phyloP scores from a whole-genome alignment of 2,888 invertebrate species.

The Eilema sororculum region DNA sequence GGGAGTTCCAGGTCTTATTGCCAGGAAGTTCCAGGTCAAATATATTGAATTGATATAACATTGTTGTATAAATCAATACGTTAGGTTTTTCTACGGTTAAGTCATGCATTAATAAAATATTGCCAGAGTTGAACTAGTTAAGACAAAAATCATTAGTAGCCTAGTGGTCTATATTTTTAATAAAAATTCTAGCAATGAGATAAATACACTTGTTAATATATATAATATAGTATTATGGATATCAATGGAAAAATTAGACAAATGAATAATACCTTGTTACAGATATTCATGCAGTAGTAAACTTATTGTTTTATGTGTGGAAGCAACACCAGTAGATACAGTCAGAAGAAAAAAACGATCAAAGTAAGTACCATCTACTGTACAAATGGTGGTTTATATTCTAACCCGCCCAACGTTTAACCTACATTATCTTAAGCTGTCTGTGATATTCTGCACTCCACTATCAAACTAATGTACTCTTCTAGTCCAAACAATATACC shows the following conservation, averaged over 20 bases:
- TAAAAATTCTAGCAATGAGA: no score
- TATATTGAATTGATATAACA: no score
- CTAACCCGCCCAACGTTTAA: background rate
- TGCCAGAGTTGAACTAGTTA: background rate
- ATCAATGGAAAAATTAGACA: background rate
- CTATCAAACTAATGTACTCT: background rate
- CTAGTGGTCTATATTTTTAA: no score
- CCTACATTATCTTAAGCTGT: background rate
- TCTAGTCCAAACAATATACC: background rate
- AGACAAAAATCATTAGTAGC: background rate
- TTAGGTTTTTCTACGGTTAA: background rate
- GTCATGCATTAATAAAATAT: no score
- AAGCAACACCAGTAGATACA: constrained; percentile 90
- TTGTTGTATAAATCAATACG: no score
- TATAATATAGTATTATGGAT: no score
- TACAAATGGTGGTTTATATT: background rate
- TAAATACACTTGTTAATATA: no score
- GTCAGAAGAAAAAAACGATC: constrained; percentile 87
- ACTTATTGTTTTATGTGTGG: constrained; percentile 96
- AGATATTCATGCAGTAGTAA: constrained; percentile 95
- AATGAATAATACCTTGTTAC: constrained; percentile 43
- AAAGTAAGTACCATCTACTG: constrained; percentile 67
- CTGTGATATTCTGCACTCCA: background rate
- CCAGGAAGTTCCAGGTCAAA: no score
- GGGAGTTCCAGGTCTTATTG: no score